Conservation (phyloP, 2,113 vertebrate species). For the Rhinoptilus africanus region DNA sequence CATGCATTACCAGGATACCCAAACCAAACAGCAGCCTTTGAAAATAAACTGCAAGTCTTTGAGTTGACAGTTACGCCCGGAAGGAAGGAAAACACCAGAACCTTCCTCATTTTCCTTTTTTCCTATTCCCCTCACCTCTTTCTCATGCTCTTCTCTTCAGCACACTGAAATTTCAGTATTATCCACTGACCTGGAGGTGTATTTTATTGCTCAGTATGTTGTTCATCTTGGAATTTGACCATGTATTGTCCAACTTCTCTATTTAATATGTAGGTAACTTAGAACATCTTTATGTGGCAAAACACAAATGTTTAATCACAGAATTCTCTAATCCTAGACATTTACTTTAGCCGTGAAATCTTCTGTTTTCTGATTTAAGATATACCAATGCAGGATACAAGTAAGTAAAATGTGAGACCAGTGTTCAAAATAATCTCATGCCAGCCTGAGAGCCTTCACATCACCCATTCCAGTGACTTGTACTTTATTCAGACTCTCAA, state of each 20-base stretch:
- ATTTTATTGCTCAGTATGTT: background rate
- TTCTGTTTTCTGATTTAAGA: background rate
- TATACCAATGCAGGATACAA: background rate
- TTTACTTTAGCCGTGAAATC: background rate
- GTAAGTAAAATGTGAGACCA: background rate
- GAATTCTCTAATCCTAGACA: background rate
- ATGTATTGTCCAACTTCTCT: background rate
- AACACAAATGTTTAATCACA: background rate
- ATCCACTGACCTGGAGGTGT: background rate
- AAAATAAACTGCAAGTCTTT: background rate
- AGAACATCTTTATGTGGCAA: background rate
- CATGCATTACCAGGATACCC: background rate
- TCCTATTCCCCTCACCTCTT: background rate
- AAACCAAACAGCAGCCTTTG: background rate
- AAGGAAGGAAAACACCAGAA: background rate
- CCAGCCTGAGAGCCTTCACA: background rate
- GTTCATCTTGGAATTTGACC: background rate
- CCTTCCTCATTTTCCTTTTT: background rate
- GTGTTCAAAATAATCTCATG: background rate
- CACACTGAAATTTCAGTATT: background rate
- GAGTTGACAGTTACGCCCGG: background rate
- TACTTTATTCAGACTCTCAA: background rate
- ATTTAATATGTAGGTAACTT: background rate
- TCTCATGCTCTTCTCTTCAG: background rate
- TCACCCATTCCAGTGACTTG: background rate